Evolutionary conservation across 2,888 invertebrate genomes (phyloP), one percentile per base, ranked within the genome.

Genomic region (Plagodis pulveraria): DNA sequence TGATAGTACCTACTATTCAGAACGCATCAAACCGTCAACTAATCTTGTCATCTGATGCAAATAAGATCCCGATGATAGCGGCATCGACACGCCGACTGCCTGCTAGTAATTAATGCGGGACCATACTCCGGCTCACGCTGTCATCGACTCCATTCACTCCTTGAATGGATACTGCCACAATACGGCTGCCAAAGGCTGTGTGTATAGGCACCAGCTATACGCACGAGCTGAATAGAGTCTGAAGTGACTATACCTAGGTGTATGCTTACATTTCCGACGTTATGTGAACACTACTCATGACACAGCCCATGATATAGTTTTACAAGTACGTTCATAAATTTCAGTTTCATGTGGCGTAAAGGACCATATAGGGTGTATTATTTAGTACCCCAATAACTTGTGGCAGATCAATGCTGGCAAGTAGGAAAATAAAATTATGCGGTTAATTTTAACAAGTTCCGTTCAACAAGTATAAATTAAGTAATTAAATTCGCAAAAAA

Each of bases 181-280:
- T 77, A 69, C 67, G 71, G 74, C 82, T 86, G 86, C 56, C 89
- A 89, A 89, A 89, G 87, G 82, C 78, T 66, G 56, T 69, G 63
- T 65, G 58, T 63, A 70, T 67, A 73, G 67, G 58, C 59, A 58
- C 60, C 38, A 72, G 73, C 78, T 80, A n/a, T n/a, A 87, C 86
- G 86, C 87, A 86, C 80, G 71, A 69, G 63, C 73, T 91, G 88
- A 90, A 91, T 91, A 84, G 87, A 81, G 89, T 88, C 89, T 91
- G 86, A 86, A 89, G 87, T 84, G 81, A 72, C 74, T 78, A 22
- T 22, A 78, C 69, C 50, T 60, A 55, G 38, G 49, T 78, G 74
- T 73, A 76, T 70, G 66, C 77, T 80, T 83, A 80, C 78, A 80
- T 80, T 85, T 86, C 84, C 84, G 82, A 86, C 84, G 82, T 8